Base-by-base conservation (phyloP, 2,113 vertebrate species). In the Fregata magnificens region DNA sequence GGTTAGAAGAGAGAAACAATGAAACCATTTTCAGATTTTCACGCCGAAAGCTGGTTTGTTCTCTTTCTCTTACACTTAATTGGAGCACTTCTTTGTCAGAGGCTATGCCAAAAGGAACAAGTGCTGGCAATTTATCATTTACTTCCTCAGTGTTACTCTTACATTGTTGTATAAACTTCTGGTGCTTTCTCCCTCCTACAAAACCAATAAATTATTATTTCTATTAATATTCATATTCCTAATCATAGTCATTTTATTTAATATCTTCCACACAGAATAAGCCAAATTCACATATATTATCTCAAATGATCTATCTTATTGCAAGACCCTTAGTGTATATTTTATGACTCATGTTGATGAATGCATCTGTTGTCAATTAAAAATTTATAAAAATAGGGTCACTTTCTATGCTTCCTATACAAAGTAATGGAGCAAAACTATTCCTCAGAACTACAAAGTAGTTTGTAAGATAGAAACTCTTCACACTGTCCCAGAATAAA, bases 161-260 rank as follows among this genome's bases (percentile, higher is more conserved):
- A 82, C 96, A 96, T 63, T 97, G 95, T 38, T 97, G 95, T 28
- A 96, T 86, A 95, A 98, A 97, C 47, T 94, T 98, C 80, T 96
- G 47, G 11, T 88, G 97, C 72, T 97, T 98, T 95, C 95, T 96
- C 56, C 93, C 97, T 96, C 85, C 99, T 99, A 97, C 29, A 91
- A 97, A 98, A 89, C 2, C 16, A 83, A 40, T 24, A 96, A 69
- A 61, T 52, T 56, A 82, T 59, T 71, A 73, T 92, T 93, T 86
- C 65, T 55, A 71, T 88, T 80, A 72, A 72, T 83, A 45, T 34
- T 78, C 3, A 61, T 45, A 67, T 59, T 73, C 38, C 56, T 81
- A 52, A 42, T 89, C 25, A 56, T 9, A 88, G 9, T 22, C 0
- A 82, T 44, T 79, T 50, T 49, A 88, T 53, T 45, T 63, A 90